Conservation (phyloP, 2,113 vertebrate species). For the Embiotoca jacksoni region DNA sequence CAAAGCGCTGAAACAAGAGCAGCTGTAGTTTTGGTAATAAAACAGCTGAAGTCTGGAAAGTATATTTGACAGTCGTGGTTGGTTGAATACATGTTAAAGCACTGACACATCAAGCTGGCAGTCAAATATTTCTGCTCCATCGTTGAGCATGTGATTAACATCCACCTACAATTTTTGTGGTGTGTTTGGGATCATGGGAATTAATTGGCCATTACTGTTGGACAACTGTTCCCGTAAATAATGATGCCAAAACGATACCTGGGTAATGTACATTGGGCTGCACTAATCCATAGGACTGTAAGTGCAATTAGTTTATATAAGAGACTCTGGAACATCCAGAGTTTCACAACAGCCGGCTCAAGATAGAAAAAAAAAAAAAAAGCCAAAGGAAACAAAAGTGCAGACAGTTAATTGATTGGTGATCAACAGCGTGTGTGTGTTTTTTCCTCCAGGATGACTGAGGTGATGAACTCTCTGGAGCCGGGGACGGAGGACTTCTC, state of each 20-base stretch:
- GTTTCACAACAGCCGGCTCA: no score
- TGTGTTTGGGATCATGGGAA: background rate
- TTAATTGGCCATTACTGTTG: background rate
- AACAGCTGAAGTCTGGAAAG: no score
- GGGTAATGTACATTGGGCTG: background rate
- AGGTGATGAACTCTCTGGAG: conserved; percentile 91
- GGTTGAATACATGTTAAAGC: no score
- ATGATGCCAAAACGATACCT: background rate
- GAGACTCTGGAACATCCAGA: no score
- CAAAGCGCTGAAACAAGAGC: no score
- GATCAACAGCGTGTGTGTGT: background rate
- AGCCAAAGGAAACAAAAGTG: background rate
- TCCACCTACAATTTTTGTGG: background rate
- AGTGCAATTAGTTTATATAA: no score
- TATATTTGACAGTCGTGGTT: background rate
- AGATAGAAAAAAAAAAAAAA: background rate
- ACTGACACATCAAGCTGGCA: background rate
- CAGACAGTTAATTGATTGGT: background rate
- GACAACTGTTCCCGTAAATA: background rate
- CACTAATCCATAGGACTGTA: background rate
- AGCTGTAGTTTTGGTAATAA: no score
- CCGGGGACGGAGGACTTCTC: conserved; percentile 87
- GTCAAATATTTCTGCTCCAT: background rate
- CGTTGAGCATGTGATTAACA: background rate
- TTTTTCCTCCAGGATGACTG: conserved; percentile 87